A percentile compares a stretch with the other conserved stretches of the same genome.
phyloP scores from a whole-genome alignment of 2,113 vertebrate species.

The Dipodomys spectabilis region DNA sequence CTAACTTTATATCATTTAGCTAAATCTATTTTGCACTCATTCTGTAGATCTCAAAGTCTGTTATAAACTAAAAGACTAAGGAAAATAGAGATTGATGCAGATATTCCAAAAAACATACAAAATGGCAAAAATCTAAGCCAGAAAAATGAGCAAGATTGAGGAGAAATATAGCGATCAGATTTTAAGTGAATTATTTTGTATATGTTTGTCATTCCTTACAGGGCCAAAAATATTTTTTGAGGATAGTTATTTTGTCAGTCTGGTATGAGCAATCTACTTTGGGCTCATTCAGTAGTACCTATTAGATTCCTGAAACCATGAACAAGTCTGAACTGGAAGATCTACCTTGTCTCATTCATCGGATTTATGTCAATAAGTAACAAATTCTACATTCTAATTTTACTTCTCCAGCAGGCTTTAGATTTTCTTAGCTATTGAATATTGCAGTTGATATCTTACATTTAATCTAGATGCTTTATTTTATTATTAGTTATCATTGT shows the following conservation, averaged over 20 bases:
- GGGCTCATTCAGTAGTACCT: not conserved
- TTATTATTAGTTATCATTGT: not conserved
- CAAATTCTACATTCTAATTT: not conserved
- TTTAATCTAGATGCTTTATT: not conserved
- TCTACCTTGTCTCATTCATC: not conserved
- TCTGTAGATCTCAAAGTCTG: not conserved
- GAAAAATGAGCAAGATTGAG: too few relatives aligned
- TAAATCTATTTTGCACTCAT: not conserved
- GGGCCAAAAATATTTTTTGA: not conserved
- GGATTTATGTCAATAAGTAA: not conserved
- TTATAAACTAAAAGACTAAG: not conserved
- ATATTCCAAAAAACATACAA: too few relatives aligned
- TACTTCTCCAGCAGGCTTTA: not conserved
- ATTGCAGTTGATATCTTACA: not conserved
- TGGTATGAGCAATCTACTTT: not conserved
- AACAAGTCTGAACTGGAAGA: not conserved
- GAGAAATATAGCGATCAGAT: fast-evolving
- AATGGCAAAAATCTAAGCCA: too few relatives aligned
- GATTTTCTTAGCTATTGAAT: not conserved
- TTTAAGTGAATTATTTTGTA: not conserved
- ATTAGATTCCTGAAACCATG: not conserved
- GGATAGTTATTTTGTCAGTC: not conserved
- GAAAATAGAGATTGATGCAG: not conserved
- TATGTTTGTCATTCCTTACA: not conserved
- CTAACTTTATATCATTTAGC: not conserved